A percentile compares a stretch with the other conserved stretches of the same genome.
Evolutionary conservation across 2,797 vertebrate genomes (phyloP).

Genomic region (Pygocentrus nattereri): DNA sequence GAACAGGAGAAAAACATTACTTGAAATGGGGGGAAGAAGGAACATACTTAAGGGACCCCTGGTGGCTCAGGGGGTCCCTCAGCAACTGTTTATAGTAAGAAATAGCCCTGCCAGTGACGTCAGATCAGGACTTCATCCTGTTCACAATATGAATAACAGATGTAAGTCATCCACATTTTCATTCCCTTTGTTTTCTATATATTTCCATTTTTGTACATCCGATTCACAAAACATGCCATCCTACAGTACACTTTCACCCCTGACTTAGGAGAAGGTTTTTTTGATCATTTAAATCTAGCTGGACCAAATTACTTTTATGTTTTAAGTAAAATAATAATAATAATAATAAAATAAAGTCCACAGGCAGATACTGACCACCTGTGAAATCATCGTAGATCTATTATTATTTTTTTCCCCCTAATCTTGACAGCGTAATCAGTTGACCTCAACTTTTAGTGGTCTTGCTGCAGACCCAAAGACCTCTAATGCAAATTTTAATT

Average conservation of each 20-base stretch:
- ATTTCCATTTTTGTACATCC: not conserved
- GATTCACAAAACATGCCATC: not conserved
- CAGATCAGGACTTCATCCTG: not conserved
- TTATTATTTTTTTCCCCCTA: no score
- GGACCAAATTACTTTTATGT: not conserved
- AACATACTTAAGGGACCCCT: not conserved
- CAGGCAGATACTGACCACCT: not conserved
- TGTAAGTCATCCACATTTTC: no score
- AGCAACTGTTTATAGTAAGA: not conserved
- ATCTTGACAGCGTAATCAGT: not conserved
- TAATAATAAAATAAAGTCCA: not conserved
- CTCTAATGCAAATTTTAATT: constrained; percentile 1
- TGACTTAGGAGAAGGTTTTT: not conserved
- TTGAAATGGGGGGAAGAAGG: not conserved
- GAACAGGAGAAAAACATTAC: no score
- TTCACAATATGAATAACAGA: no score
- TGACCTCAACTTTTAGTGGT: not conserved
- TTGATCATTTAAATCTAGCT: not conserved
- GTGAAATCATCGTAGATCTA: not conserved
- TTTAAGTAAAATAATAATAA: not conserved
- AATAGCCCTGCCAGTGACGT: not conserved
- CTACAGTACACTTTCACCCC: not conserved
- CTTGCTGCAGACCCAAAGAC: constrained; percentile 48
- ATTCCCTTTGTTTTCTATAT: not conserved
- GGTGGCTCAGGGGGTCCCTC: not conserved